phyloP scores from a whole-genome alignment of 2,113 vertebrate species.

The Triplophysa siluroides region DNA sequence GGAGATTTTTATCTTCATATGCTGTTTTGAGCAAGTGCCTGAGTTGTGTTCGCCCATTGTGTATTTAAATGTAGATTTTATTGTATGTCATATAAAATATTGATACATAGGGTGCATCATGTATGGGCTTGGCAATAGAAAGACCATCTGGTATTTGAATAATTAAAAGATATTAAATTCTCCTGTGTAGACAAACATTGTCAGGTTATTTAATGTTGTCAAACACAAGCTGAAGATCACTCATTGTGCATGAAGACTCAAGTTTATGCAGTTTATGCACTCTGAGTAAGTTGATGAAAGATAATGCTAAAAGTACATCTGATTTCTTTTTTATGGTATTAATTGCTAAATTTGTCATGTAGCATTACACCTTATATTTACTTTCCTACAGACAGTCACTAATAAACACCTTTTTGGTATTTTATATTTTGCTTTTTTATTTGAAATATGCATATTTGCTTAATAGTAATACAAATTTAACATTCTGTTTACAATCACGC shows the following conservation, averaged over 20 bases:
- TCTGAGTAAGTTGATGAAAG: no score
- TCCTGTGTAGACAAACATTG: constrained; percentile 63
- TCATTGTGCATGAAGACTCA: not conserved
- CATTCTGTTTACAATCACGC: no score
- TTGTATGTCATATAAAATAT: constrained; percentile 18
- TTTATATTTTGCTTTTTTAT: no score
- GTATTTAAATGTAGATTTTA: not conserved
- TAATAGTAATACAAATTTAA: no score
- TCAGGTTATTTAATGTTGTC: constrained; percentile 48
- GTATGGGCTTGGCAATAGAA: constrained; percentile 33
- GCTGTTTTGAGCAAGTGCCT: not conserved
- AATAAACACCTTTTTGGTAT: no score
- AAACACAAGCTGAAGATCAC: not conserved
- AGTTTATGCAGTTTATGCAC: no score
- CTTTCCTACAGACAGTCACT: no score
- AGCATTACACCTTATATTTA: no score
- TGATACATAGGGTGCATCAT: not conserved
- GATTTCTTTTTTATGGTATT: no score
- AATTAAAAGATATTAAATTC: constrained; percentile 68
- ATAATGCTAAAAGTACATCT: no score
- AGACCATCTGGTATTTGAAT: constrained; percentile 70
- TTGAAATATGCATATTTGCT: no score
- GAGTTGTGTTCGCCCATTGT: constrained; percentile 1
- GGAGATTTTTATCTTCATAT: not conserved
- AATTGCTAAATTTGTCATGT: no score